Evolutionary conservation across 2,797 vertebrate species (phyloP).

Genomic region (Argyrosomus regius): DNA sequence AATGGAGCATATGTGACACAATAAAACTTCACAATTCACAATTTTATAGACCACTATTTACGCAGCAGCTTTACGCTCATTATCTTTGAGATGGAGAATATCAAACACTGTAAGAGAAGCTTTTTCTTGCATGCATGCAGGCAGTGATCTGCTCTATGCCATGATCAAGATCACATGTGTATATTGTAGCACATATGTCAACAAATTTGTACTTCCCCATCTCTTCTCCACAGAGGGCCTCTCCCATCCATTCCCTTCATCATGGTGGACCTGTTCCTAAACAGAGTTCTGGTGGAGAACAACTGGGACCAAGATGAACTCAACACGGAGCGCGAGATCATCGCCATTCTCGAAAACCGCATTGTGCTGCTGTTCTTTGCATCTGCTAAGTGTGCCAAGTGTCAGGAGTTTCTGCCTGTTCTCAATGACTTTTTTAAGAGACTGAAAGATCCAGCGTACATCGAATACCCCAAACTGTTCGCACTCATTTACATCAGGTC

Average conservation of each 20-base stretch:
- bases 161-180: background rate
- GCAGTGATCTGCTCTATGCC: background rate
- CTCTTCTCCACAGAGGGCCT: slow-evolving; percentile 23
- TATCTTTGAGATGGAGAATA: slow-evolving; percentile 1
- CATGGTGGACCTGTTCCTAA: slow-evolving; percentile 89
- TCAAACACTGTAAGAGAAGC: background rate
- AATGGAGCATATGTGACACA: background rate
- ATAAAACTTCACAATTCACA: too few relatives aligned
- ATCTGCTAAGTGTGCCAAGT: slow-evolving; percentile 68
- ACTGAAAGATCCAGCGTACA: slow-evolving; percentile 88
- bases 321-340: slow-evolving; percentile 86
- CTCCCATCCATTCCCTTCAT: background rate
- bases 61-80: background rate
- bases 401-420: slow-evolving; percentile 82
- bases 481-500: slow-evolving; percentile 82
- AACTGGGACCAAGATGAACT: slow-evolving; percentile 87
- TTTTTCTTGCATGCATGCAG: background rate
- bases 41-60: too few relatives aligned
- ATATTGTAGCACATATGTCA: background rate
- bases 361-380: slow-evolving; percentile 89
- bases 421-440: slow-evolving; percentile 87
- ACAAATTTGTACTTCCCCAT: background rate
- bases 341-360: slow-evolving; percentile 85
- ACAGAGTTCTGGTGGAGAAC: slow-evolving; percentile 85
- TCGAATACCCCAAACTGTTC: slow-evolving; percentile 86